A percentile compares a stretch with the other conserved stretches of the same genome.
Conservation (phyloP, 30 jellyfish, hydroid and myxozoan genomes). For the Pseudorhiza aurosa region DNA sequence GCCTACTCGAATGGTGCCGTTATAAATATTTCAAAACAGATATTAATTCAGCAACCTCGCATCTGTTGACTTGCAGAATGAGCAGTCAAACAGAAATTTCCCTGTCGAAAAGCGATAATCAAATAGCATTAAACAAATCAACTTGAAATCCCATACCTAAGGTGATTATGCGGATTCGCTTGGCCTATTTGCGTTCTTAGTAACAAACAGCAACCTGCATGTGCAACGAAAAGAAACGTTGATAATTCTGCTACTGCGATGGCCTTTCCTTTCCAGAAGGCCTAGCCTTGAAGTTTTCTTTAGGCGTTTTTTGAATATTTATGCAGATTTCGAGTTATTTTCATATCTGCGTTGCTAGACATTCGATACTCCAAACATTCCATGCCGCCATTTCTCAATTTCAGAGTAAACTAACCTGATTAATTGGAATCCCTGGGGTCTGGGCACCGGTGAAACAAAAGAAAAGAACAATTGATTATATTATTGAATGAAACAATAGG, state of each 20-base stretch:
- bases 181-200: slow-evolving; percentile 56
- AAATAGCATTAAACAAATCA: not conserved
- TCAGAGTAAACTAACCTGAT: not conserved
- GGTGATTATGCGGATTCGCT: slow-evolving; percentile 11
- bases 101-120: not conserved
- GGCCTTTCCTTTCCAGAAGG: too few relatives aligned
- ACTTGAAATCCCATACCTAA: slow-evolving; percentile 6
- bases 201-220: too few relatives aligned
- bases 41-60: not conserved
- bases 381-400: not conserved
- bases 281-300: too few relatives aligned
- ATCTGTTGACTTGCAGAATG: slow-evolving; percentile 2
- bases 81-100: not conserved
- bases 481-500: not conserved
- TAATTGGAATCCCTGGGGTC: not conserved
- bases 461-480: not conserved
- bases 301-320: too few relatives aligned
- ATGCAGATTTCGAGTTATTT: too few relatives aligned
- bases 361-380: not conserved
- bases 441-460: not conserved
- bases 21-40: slow-evolving; percentile 7
- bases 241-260: too few relatives aligned
- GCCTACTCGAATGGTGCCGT: not conserved
- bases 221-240: too few relatives aligned
- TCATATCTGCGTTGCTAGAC: not conserved